Evolutionary conservation across 2,888 invertebrate genomes (phyloP).

Genomic region (Drosophila nr. fundita): DNA sequence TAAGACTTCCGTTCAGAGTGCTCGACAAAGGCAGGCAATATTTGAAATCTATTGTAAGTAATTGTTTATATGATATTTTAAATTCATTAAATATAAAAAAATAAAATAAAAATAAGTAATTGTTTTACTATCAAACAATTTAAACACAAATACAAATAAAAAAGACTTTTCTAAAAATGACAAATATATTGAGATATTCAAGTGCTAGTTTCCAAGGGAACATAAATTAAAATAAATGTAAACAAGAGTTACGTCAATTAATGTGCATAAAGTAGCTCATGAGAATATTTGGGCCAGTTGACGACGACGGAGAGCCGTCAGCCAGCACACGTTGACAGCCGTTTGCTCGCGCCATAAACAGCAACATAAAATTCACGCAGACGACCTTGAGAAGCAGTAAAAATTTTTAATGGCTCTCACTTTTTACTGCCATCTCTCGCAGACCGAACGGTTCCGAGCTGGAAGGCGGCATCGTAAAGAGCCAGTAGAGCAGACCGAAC

Average conservation of each 20-base stretch:
- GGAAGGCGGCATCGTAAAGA: conserved; percentile 49
- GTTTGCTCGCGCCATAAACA: conserved; percentile 57
- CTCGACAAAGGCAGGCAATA: background rate
- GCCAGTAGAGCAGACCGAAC: conserved; percentile 31
- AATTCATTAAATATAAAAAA: background rate
- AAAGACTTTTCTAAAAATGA: no score
- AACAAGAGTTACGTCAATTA: conserved; percentile 10
- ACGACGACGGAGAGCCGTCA: conserved; percentile 32
- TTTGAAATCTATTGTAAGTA: background rate
- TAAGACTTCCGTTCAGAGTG: background rate
- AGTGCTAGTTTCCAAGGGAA: background rate
- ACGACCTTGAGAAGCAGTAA: conserved; percentile 84
- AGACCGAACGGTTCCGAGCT: conserved; percentile 66
- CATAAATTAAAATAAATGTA: background rate
- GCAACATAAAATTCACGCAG: conserved; percentile 79
- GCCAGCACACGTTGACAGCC: conserved; percentile 43
- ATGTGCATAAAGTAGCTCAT: conserved; percentile 31
- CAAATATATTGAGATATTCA: background rate
- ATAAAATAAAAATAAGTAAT: background rate
- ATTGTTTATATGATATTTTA: background rate
- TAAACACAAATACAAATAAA: no score
- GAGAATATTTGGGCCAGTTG: conserved; percentile 66
- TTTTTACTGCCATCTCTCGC: conserved; percentile 81
- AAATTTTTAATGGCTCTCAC: conserved; percentile 84
- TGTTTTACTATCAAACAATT: background rate